A percentile compares a stretch with the other conserved stretches of the same genome.
Conservation (phyloP, 2,888 invertebrate genomes). For the Drosophila paranaensis region DNA sequence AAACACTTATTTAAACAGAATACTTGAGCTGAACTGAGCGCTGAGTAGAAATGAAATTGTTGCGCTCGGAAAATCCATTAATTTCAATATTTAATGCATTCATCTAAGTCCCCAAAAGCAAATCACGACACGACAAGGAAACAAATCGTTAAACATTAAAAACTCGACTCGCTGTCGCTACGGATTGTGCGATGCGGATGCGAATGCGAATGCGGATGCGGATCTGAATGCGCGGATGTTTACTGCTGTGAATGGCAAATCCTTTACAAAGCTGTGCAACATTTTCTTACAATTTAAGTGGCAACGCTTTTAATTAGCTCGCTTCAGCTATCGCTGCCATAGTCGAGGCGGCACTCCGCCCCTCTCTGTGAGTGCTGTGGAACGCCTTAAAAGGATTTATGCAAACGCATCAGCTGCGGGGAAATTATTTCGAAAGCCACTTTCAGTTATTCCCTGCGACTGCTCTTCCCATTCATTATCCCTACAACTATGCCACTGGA, state of each 20-base stretch:
- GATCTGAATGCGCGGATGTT: slow-evolving; percentile 4
- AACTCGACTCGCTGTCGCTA: slow-evolving; percentile 35
- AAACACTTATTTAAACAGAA: not conserved
- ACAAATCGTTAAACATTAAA: slow-evolving; percentile 65
- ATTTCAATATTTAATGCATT: slow-evolving; percentile 63
- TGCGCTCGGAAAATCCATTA: slow-evolving; percentile 37
- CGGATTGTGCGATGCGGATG: slow-evolving; percentile 10
- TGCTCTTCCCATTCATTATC: slow-evolving; percentile 16
- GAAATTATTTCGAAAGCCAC: slow-evolving; percentile 52
- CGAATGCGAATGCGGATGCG: slow-evolving; percentile 11
- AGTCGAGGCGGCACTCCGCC: not conserved
- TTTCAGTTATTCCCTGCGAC: slow-evolving; percentile 11
- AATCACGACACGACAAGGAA: slow-evolving; percentile 50
- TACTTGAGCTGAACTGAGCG: slow-evolving; percentile 1
- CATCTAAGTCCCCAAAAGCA: slow-evolving; percentile 41
- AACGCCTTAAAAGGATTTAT: slow-evolving; percentile 56
- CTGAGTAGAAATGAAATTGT: slow-evolving; percentile 21
- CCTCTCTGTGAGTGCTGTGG: not conserved
- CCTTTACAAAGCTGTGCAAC: slow-evolving; percentile 57
- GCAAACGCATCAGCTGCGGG: slow-evolving; percentile 66
- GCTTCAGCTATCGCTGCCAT: slow-evolving; percentile 26
- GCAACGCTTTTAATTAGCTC: slow-evolving; percentile 66
- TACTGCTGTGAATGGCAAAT: slow-evolving; percentile 36
- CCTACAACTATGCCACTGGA: slow-evolving; percentile 46
- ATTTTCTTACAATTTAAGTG: slow-evolving; percentile 68